phyloP scores from a whole-genome alignment of 2,888 invertebrate genomes.

The Ashinkailepas kermadecensis region DNA sequence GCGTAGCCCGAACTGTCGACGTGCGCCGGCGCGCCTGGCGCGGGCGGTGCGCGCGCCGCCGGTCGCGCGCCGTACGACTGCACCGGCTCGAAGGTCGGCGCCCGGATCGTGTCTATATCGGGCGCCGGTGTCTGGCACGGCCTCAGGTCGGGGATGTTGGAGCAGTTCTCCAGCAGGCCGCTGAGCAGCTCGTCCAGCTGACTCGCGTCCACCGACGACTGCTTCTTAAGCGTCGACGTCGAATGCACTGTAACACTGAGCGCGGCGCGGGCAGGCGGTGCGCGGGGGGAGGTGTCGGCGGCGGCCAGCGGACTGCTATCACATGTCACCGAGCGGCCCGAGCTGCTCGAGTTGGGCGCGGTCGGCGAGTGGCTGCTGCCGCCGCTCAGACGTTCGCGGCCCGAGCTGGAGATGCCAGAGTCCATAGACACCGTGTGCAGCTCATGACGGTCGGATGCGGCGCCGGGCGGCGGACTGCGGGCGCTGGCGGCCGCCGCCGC shows the following conservation, averaged over 20 bases:
- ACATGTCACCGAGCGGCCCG: constrained; percentile 26
- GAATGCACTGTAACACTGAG: constrained; percentile 32
- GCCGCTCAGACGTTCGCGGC: constrained; percentile 27
- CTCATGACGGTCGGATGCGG: constrained; percentile 25
- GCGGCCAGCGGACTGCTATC: constrained; percentile 35
- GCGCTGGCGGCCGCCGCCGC: constrained; percentile 38
- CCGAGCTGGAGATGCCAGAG: constrained; percentile 67
- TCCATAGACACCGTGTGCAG: constrained; percentile 82
- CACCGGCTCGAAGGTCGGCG: constrained; percentile 34
- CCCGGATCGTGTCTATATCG: constrained; percentile 34
- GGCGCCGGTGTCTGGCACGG: constrained; percentile 36
- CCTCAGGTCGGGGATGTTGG: constrained; percentile 60
- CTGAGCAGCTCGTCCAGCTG: constrained; percentile 76
- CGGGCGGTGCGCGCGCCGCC: constrained; percentile 35
- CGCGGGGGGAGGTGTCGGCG: constrained; percentile 39
- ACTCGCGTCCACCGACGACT: constrained; percentile 44
- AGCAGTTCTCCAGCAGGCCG: constrained; percentile 80
- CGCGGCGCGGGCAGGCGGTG: constrained; percentile 42
- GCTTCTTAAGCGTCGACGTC: constrained; percentile 19
- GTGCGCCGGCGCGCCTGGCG: constrained; percentile 44
- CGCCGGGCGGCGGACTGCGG: constrained; percentile 31
- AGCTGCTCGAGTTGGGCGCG: constrained; percentile 30
- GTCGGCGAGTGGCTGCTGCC: constrained; percentile 31
- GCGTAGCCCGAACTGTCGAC: constrained; percentile 40
- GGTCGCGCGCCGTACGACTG: background rate